Percentiles rank a stretch among this genome's conserved stretches.
Evolutionary conservation across 2,113 vertebrate genomes (phyloP).

Genomic region (Craseonycteris thonglongyai): DNA sequence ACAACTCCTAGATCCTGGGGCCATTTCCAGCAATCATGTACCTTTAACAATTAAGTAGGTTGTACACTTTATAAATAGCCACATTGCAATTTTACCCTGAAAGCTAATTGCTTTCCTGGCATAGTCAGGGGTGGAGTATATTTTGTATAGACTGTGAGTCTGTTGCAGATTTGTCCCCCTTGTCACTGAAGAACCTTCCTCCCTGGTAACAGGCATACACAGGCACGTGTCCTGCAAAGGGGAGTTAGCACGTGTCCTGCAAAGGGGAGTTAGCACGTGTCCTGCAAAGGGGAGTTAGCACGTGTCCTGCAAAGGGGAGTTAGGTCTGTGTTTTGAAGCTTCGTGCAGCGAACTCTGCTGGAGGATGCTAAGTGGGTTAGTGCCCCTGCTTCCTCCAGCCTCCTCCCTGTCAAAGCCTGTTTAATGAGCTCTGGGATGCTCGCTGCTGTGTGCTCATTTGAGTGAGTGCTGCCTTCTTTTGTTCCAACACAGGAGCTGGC

Average conservation of each 20-base stretch:
- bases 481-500: neutral
- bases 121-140: accelerated
- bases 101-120: neutral
- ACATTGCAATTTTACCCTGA: neutral
- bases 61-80: neutral
- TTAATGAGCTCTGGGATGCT: accelerated
- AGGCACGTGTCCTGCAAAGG: neutral
- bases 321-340: neutral
- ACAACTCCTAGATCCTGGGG: neutral
- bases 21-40: accelerated
- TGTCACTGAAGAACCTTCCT: neutral
- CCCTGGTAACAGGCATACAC: accelerated
- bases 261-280: neutral
- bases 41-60: neutral
- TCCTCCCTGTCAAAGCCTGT: neutral
- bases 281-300: neutral
- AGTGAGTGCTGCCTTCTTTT: neutral
- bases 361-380: accelerated
- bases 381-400: accelerated
- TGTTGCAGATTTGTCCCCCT: neutral
- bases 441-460: accelerated
- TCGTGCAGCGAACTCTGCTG: accelerated
- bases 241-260: neutral
- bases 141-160: neutral
- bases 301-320: neutral